Conservation (phyloP, 2,797 vertebrate genomes). For the Morus bassanus region DNA sequence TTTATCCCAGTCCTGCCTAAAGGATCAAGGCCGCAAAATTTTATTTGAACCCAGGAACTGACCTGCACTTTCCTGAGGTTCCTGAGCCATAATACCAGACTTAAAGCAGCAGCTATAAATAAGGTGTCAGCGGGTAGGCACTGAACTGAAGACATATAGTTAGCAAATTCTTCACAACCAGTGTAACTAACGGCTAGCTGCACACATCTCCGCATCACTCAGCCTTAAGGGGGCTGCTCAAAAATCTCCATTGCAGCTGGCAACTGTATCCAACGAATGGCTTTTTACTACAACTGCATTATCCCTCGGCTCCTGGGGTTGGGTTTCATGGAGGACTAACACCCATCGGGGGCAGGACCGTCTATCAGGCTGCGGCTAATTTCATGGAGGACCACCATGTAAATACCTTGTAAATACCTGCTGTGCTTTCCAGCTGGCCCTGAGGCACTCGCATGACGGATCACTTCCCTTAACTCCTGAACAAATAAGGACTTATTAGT, state of each 20-base stretch:
- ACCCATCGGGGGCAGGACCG: not conserved
- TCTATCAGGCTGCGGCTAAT: not conserved
- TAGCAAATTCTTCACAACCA: conserved; percentile 18
- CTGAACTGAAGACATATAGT: conserved; percentile 14
- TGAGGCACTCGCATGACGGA: not conserved
- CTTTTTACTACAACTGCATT: not conserved
- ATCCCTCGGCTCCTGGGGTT: not conserved
- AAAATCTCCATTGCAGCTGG: conserved; percentile 10
- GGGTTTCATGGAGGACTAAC: not conserved
- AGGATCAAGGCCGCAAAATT: not conserved
- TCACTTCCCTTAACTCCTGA: not conserved
- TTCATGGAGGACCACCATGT: not conserved
- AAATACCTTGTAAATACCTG: not conserved
- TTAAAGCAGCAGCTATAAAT: conserved; percentile 10
- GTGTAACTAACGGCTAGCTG: not conserved
- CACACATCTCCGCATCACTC: not conserved
- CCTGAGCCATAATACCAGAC: not conserved
- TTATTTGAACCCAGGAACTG: not conserved
- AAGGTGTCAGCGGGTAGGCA: conserved; percentile 26
- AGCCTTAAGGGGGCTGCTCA: conserved; percentile 12
- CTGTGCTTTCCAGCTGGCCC: not conserved
- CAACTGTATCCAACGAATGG: not conserved
- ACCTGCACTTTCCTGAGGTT: not conserved
- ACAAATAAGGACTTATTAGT: not conserved
- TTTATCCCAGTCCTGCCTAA: not conserved